These are phyloP conservation scores for Valencia hispanica DNA, from an alignment of 2,797 vertebrate species.

Conservation along the genomic window DNA sequence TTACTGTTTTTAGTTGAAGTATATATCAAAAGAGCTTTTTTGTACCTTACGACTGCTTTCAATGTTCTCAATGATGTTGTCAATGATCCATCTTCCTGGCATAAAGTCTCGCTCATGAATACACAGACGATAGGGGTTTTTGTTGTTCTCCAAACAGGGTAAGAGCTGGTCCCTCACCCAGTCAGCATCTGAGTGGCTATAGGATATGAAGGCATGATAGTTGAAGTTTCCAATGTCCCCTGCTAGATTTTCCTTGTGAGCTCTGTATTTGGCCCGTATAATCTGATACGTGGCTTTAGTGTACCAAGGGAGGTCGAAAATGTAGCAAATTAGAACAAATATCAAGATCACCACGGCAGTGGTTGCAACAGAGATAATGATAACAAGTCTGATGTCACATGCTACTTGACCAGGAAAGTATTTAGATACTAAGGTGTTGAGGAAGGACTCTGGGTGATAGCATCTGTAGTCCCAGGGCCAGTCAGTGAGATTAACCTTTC, in stretches of 20 bases:
- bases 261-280: conserved; percentile 82
- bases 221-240: conserved; percentile 35
- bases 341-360: conserved; percentile 70
- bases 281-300: conserved; percentile 83
- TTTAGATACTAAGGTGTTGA: conserved; percentile 78
- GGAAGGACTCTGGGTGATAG: conserved; percentile 82
- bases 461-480: conserved; percentile 87
- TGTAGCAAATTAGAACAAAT: conserved; percentile 80
- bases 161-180: conserved; percentile 87
- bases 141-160: conserved; percentile 77
- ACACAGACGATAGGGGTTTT: conserved; percentile 83
- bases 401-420: conserved; percentile 76
- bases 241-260: conserved; percentile 60
- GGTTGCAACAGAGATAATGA: conserved; percentile 78
- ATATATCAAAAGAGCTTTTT: background rate
- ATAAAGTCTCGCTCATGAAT: conserved; percentile 90
- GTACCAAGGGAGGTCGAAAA: conserved; percentile 85
- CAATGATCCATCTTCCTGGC: conserved; percentile 89
- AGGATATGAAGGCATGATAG: conserved; percentile 90
- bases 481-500: conserved; percentile 77
- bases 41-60: conserved; percentile 86
- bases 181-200: conserved; percentile 84
- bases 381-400: conserved; percentile 82
- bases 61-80: conserved; percentile 92
- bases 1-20: background rate